phyloP scores from a whole-genome alignment of 2,888 invertebrate genomes.

The Noctua pronuba region DNA sequence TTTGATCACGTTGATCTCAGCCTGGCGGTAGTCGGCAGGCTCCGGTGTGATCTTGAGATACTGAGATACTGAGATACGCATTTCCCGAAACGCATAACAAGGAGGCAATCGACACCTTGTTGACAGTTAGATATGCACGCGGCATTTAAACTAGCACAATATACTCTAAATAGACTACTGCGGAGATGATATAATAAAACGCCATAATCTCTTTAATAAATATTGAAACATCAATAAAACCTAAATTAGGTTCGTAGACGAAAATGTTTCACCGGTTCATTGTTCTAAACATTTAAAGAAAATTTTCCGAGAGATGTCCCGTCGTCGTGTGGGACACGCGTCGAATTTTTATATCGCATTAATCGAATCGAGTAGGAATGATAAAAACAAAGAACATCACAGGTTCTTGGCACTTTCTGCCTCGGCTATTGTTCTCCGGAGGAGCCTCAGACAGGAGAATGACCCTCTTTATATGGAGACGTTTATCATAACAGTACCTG shows the following conservation, averaged over 20 bases:
- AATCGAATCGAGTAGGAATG: constrained; percentile 76
- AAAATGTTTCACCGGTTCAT: constrained; percentile 79
- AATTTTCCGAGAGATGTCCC: constrained; percentile 86
- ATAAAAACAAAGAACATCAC: constrained; percentile 84
- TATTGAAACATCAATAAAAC: constrained; percentile 55
- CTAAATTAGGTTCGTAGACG: constrained; percentile 53
- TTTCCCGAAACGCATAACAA: constrained; percentile 75
- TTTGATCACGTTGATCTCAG: constrained; percentile 75
- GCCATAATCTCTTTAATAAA: constrained; percentile 44
- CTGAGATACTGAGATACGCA: constrained; percentile 72
- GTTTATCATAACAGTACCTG: constrained; percentile 82
- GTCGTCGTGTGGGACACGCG: constrained; percentile 75
- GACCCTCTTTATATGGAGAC: constrained; percentile 83
- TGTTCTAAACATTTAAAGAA: constrained; percentile 82
- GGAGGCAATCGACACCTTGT: constrained; percentile 70
- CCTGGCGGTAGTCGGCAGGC: constrained; percentile 57
- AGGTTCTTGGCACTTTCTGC: constrained; percentile 83
- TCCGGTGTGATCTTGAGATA: constrained; percentile 72
- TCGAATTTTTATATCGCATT: constrained; percentile 88
- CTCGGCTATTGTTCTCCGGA: constrained; percentile 83
- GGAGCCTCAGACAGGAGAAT: constrained; percentile 81
- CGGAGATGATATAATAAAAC: constrained; percentile 20
- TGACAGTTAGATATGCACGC: constrained; percentile 74
- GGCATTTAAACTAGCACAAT: constrained; percentile 59
- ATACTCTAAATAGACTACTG: constrained; percentile 35